Conservation (phyloP, 2,797 vertebrate species). For the Myotis planiceps region DNA sequence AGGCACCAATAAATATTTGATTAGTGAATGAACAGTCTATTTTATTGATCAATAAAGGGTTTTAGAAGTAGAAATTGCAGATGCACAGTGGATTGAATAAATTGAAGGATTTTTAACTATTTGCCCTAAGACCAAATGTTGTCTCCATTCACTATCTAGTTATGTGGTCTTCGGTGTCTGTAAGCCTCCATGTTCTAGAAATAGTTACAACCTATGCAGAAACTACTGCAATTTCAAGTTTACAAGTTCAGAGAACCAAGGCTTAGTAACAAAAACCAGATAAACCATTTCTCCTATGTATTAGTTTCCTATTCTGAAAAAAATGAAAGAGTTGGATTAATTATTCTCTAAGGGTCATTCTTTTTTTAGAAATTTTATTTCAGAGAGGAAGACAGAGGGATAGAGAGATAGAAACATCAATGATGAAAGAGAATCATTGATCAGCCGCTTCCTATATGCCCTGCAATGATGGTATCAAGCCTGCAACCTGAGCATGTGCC, state of each 20-base stretch:
- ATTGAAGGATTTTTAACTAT: not conserved
- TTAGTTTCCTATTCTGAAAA: not conserved
- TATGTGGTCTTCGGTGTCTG: not conserved
- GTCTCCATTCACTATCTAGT: not conserved
- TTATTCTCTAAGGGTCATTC: not conserved
- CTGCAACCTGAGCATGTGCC: too few relatives aligned
- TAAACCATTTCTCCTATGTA: not conserved
- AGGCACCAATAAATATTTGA: not conserved
- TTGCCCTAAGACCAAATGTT: not conserved
- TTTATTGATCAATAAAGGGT: not conserved
- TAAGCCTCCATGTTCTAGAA: not conserved
- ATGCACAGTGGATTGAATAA: not conserved
- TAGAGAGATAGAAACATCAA: too few relatives aligned
- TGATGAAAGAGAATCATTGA: too few relatives aligned
- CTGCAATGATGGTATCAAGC: too few relatives aligned
- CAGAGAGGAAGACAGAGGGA: too few relatives aligned
- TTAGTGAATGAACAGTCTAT: not conserved
- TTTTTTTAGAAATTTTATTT: not conserved
- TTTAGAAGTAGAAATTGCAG: not conserved
- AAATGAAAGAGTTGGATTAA: not conserved
- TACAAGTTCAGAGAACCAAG: not conserved
- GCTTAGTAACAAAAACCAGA: not conserved
- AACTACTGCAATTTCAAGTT: not conserved
- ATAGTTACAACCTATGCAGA: not conserved
- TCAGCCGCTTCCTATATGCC: too few relatives aligned